Conservation (phyloP, 2,113 vertebrate species). For the Dromiciops gliroides region DNA sequence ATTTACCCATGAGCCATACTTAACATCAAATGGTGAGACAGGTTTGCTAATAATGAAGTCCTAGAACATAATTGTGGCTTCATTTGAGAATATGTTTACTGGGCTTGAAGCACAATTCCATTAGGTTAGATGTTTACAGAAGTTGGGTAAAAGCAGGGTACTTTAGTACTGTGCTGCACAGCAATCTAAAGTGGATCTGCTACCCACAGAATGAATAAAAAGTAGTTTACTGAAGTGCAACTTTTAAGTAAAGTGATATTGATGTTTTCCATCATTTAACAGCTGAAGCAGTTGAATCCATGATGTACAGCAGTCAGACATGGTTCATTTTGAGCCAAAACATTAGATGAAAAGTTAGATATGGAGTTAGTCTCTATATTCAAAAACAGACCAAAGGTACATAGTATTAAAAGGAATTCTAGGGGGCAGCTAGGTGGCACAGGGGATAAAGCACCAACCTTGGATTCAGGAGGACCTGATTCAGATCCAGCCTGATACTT, state of each 20-base stretch:
- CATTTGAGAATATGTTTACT: constrained; percentile 41
- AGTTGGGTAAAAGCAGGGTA: constrained; percentile 25
- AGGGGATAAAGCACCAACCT: too few species aligned
- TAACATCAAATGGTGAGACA: constrained; percentile 38
- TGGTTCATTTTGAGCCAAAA: constrained; percentile 28
- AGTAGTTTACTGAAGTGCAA: constrained; percentile 39
- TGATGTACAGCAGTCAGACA: background rate
- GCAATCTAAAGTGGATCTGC: constrained; percentile 10
- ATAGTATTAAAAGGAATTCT: background rate
- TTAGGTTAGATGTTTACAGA: background rate
- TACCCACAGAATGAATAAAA: constrained; percentile 49
- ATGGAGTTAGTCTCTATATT: background rate
- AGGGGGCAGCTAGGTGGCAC: too few species aligned
- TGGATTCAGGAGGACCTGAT: too few species aligned
- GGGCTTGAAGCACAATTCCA: background rate
- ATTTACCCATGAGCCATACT: constrained; percentile 10
- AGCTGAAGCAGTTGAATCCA: constrained; percentile 34
- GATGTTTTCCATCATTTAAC: constrained; percentile 17
- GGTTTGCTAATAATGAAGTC: constrained; percentile 29
- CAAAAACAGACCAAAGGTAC: background rate
- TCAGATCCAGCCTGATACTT: too few species aligned
- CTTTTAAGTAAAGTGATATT: constrained; percentile 26
- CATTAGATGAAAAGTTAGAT: constrained; percentile 15
- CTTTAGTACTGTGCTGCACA: constrained; percentile 32
- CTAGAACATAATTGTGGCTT: constrained; percentile 16